Evolutionary conservation across 2,113 vertebrate species (phyloP), one percentile per base, ranked within the genome.

Genomic region (Callipepla californica): DNA sequence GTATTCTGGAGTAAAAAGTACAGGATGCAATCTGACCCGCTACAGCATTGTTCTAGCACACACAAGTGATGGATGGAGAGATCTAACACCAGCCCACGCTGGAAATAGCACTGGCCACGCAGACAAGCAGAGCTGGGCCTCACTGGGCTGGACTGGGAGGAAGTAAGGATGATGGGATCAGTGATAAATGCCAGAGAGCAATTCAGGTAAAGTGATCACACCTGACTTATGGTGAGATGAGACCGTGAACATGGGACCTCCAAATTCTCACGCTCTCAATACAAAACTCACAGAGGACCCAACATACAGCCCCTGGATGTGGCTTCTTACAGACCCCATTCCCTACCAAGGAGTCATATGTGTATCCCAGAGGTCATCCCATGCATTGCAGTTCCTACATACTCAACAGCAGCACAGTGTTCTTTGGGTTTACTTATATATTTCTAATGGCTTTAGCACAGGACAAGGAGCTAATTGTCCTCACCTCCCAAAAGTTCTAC

Each of bases 31-130:
- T 20, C 61, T 63, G 36, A 68, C 32, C 11, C 11, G 62, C 4
- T 28, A 12, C 38, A 45, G 19, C 22, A 79, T 53, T 73, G 26
- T 50, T 58, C 58, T 21, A 62, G 13, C 13, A 40, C 20, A 19
- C 18, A 30, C 17, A 15, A 1, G 2, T 78, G 30, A 32, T 1
- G 0, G n/a, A 32, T 1, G 0, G 36, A 19, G 3, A 87, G 44
- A 74, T 55, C 38, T 28, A 22, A 28, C 11, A 42, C 4, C 2
- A 1, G 16, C 22, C 23, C 13, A 34, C 16, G 1, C 0, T 30
- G 32, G 32, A 45, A 81, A 80, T 7, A 17, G 22, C 13, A 18
- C 7, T 61, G 48, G 36, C 34, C 34, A 34, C 0, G 0, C 34
- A 44, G 13, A 40, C 22, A 13, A 83, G 42, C 32, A 67, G 58